These are phyloP conservation scores for Pedetes capensis DNA, from an alignment of 2,113 vertebrate species.

Conservation along the genomic window DNA sequence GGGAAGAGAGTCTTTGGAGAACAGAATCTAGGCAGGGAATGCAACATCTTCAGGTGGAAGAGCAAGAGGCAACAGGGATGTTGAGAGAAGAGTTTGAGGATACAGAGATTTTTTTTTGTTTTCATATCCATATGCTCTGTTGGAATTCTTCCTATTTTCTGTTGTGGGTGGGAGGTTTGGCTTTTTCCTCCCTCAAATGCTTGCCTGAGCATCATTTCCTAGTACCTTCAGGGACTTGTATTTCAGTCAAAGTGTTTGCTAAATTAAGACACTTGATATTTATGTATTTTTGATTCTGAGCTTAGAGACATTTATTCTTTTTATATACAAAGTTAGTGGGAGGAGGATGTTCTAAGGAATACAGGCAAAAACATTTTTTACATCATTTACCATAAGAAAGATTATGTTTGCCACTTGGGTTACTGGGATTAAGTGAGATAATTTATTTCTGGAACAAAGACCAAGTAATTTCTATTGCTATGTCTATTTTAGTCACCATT, in stretches of 20 bases:
- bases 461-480: neutral
- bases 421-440: neutral
- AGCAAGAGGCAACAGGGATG: neutral
- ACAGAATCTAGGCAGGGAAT: neutral
- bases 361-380: neutral
- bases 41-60: neutral
- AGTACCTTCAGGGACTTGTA: neutral
- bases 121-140: neutral
- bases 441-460: neutral
- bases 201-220: neutral
- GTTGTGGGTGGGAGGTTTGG: neutral
- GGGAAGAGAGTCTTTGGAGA: neutral
- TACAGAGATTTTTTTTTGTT: neutral
- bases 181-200: neutral
- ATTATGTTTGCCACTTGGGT: neutral
- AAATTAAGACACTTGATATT: conserved; percentile 1
- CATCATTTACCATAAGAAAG: neutral
- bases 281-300: neutral
- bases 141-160: neutral
- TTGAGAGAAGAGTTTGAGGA: neutral
- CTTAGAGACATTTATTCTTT: neutral
- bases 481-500: neutral
- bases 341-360: neutral
- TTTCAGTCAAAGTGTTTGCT: neutral
- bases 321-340: neutral